Evolutionary conservation across 1,140 invertebrate genomes (phyloP).

Genomic region (Leptopilina clavipes): DNA sequence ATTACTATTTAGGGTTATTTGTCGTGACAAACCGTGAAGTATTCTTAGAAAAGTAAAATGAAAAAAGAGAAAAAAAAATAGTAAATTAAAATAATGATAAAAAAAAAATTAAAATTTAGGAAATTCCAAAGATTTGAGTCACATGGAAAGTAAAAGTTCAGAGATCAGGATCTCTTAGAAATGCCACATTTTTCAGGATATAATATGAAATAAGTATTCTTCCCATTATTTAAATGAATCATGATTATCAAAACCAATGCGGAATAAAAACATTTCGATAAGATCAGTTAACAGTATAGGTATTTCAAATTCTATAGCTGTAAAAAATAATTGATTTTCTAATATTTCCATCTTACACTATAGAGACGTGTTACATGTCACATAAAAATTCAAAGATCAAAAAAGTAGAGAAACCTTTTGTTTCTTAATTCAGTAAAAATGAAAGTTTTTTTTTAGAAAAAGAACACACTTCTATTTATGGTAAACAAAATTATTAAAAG

Average conservation of each 20-base stretch:
- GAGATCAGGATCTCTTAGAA: not conserved
- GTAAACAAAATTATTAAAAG: too few species aligned
- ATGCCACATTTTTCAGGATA: too few species aligned
- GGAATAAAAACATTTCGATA: not conserved
- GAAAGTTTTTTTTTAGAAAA: too few species aligned
- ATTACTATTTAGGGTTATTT: slow-evolving; percentile 5
- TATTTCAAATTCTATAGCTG: not conserved
- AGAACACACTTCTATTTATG: too few species aligned
- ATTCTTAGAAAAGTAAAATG: slow-evolving; percentile 16
- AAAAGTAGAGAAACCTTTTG: not conserved
- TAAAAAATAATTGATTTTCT: slow-evolving; percentile 10
- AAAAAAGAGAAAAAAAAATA: not conserved
- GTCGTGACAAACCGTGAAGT: slow-evolving; percentile 18
- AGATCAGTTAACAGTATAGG: not conserved
- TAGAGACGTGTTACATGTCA: not conserved
- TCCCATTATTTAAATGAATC: too few species aligned
- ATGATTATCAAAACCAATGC: not conserved
- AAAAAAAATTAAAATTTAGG: not conserved
- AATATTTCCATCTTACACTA: not conserved
- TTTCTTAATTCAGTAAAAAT: slow-evolving; percentile 2
- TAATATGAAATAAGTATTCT: too few species aligned
- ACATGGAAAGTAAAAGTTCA: slow-evolving; percentile 13
- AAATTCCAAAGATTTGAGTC: slow-evolving; percentile 9
- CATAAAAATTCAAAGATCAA: not conserved
- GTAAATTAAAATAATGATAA: not conserved